Percentiles rank a stretch among this genome's conserved stretches.
These are phyloP conservation scores for Bombus sibiricus DNA, from an alignment of 1,140 invertebrate genomes.

Conservation along the genomic window DNA sequence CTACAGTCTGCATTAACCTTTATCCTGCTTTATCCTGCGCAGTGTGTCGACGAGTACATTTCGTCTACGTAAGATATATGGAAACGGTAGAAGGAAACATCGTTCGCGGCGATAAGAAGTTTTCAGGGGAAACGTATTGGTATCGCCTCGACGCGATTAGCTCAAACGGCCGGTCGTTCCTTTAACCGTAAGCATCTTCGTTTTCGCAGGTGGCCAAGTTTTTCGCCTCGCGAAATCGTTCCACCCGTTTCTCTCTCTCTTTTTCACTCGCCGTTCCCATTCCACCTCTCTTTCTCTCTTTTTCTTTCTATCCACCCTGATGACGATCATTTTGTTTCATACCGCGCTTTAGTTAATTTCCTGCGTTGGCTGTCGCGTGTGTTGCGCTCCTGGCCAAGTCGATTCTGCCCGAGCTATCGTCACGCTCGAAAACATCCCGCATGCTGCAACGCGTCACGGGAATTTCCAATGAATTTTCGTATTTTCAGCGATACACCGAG, in stretches of 20 bases:
- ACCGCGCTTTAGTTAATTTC: slow-evolving; percentile 36
- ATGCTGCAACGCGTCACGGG: slow-evolving; percentile 25
- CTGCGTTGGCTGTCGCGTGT: not conserved
- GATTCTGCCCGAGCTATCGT: slow-evolving; percentile 41
- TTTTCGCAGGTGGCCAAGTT: not conserved
- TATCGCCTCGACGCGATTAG: slow-evolving; percentile 44
- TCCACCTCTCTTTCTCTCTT: not conserved
- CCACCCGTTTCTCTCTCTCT: not conserved
- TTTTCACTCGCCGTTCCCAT: not conserved
- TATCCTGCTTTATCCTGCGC: not conserved
- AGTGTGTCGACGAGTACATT: not conserved
- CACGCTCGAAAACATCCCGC: slow-evolving; percentile 4
- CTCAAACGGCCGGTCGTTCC: slow-evolving; percentile 31
- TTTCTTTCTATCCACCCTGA: not conserved
- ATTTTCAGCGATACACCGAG: slow-evolving; percentile 48
- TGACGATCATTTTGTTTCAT: slow-evolving; percentile 45
- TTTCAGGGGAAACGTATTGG: not conserved
- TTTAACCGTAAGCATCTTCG: not conserved
- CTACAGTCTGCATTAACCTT: not conserved
- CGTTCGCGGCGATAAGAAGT: slow-evolving; percentile 7
- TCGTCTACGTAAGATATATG: not conserved
- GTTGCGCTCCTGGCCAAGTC: slow-evolving; percentile 25
- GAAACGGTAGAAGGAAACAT: not conserved
- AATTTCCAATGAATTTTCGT: slow-evolving; percentile 66
- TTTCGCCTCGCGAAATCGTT: not conserved